Evolutionary conservation across 2,797 vertebrate species (phyloP).

Genomic region (Petrocephalus schoutedeni): DNA sequence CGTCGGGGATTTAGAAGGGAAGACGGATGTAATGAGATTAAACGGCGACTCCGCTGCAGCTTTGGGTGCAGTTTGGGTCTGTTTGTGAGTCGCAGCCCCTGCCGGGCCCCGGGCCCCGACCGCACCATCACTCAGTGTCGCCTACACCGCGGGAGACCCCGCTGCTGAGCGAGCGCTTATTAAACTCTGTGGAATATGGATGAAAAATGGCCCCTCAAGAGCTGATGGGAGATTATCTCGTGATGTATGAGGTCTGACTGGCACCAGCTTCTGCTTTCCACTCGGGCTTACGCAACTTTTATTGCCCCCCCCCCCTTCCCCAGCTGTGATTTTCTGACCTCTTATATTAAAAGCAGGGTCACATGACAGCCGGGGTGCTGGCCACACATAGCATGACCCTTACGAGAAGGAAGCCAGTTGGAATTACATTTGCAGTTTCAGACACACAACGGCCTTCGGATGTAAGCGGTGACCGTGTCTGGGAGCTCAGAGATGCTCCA

Average conservation of each 20-base stretch:
- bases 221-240: not conserved
- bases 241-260: not conserved
- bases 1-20: not conserved
- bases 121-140: not conserved
- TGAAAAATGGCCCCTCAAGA: conserved; percentile 8
- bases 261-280: not conserved
- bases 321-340: not conserved
- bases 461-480: not conserved
- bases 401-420: not conserved
- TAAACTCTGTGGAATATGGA: not conserved
- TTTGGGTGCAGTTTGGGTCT: not conserved
- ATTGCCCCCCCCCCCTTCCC: not conserved
- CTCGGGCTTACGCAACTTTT: not conserved
- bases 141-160: not conserved
- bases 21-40: not conserved
- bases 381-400: not conserved
- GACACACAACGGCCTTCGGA: not conserved
- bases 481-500: not conserved
- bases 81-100: not conserved
- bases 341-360: not conserved
- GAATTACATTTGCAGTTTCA: not conserved
- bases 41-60: not conserved
- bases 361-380: not conserved
- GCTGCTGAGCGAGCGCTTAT: not conserved
- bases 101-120: not conserved